Evolutionary conservation across 2,888 invertebrate species (phyloP).

Genomic region (Lepidonotus clava): DNA sequence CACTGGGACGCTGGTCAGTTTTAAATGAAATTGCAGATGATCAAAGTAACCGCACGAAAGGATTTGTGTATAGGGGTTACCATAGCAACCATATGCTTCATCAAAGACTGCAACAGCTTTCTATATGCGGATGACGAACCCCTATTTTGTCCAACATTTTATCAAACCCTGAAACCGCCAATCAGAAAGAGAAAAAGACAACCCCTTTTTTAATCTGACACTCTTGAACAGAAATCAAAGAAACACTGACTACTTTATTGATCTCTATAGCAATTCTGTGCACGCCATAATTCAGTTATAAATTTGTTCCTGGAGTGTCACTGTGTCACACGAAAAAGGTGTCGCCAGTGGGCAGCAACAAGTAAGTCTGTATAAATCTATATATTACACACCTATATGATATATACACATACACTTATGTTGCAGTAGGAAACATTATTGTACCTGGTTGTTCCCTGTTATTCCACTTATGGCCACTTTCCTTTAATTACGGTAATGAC

Average conservation of each 20-base stretch:
- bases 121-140: too few species aligned
- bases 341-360: constrained; percentile 24
- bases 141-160: too few species aligned
- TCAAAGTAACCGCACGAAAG: too few species aligned
- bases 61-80: too few species aligned
- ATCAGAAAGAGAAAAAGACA: too few species aligned
- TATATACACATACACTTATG: background rate
- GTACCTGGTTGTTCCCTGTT: background rate
- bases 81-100: too few species aligned
- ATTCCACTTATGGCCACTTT: background rate
- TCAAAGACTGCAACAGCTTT: too few species aligned
- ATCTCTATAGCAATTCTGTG: constrained; percentile 39
- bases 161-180: background rate
- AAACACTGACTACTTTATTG: constrained; percentile 11
- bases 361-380: constrained; percentile 43
- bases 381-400: constrained; percentile 36
- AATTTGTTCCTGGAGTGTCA: constrained; percentile 34
- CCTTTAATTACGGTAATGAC: background rate
- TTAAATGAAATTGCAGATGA: too few species aligned
- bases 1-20: too few species aligned
- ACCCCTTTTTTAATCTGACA: too few species aligned
- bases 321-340: constrained; percentile 25
- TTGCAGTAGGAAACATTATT: constrained; percentile 24
- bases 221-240: background rate
- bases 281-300: background rate